Conservation (phyloP, 2,113 vertebrate genomes). For the Oncorhynchus mykiss region DNA sequence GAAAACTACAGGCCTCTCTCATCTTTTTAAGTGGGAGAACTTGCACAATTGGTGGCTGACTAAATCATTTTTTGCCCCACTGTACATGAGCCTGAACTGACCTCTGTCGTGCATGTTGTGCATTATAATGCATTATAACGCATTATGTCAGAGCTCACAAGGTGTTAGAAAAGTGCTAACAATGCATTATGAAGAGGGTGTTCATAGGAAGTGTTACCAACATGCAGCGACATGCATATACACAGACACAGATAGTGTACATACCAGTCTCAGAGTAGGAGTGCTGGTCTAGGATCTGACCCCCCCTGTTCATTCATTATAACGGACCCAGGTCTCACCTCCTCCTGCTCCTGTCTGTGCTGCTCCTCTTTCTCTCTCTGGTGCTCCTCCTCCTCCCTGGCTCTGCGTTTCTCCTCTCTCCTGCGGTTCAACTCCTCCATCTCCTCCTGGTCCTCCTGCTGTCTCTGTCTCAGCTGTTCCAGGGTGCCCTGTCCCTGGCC, state of each 20-base stretch:
- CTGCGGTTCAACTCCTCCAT: slow-evolving; percentile 14
- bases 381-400: slow-evolving; percentile 8
- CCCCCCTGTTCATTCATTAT: too few relatives aligned
- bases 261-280: background rate
- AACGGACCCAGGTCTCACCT: slow-evolving; percentile 31
- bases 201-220: background rate
- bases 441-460: slow-evolving; percentile 17
- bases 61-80: too few relatives aligned
- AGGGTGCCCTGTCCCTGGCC: slow-evolving; percentile 21
- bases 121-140: too few relatives aligned
- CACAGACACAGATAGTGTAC: background rate
- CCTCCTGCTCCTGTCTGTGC: slow-evolving; percentile 1
- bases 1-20: too few relatives aligned
- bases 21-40: too few relatives aligned
- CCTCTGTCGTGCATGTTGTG: too few relatives aligned
- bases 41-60: too few relatives aligned
- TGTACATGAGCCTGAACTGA: too few relatives aligned
- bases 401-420: slow-evolving; percentile 8
- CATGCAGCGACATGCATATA: background rate
- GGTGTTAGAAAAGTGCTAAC: too few relatives aligned
- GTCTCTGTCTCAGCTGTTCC: slow-evolving; percentile 34
- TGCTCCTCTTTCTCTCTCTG: slow-evolving; percentile 2
- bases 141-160: too few relatives aligned
- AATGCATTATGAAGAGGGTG: too few relatives aligned
- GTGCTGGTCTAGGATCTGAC: too few relatives aligned